phyloP scores from a whole-genome alignment of 2,113 vertebrate genomes.

The Dipodomys spectabilis region DNA sequence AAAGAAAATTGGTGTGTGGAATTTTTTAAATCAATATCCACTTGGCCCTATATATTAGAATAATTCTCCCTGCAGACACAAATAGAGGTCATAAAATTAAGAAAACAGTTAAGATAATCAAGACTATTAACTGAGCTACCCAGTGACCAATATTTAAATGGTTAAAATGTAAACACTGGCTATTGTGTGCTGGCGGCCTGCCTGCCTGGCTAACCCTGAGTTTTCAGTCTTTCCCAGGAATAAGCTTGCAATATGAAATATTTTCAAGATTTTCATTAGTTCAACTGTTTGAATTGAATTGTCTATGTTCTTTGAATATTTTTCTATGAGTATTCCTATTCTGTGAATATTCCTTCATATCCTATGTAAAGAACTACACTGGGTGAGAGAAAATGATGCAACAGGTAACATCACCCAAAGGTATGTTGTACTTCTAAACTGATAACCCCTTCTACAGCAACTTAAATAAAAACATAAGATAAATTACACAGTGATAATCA shows the following conservation, averaged over 20 bases:
- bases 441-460: too few species aligned
- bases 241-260: background rate
- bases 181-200: background rate
- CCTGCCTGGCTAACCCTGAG: too few species aligned
- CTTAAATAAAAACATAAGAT: too few species aligned
- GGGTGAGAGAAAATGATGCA: too few species aligned
- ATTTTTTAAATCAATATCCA: background rate
- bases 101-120: background rate
- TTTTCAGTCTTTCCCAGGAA: conserved; percentile 36
- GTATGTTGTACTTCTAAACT: too few species aligned
- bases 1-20: background rate
- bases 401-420: too few species aligned
- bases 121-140: background rate
- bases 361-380: background rate
- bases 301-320: background rate
- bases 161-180: background rate
- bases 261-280: background rate
- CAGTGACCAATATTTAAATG: background rate
- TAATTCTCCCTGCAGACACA: background rate
- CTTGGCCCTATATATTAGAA: background rate
- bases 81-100: background rate
- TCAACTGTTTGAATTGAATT: background rate
- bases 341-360: background rate
- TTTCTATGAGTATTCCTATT: background rate
- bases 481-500: background rate